Percentiles rank a stretch among this genome's conserved stretches.
Evolutionary conservation across 2,888 invertebrate species (phyloP).

Genomic region (Vannuccia rotundouncinata): DNA sequence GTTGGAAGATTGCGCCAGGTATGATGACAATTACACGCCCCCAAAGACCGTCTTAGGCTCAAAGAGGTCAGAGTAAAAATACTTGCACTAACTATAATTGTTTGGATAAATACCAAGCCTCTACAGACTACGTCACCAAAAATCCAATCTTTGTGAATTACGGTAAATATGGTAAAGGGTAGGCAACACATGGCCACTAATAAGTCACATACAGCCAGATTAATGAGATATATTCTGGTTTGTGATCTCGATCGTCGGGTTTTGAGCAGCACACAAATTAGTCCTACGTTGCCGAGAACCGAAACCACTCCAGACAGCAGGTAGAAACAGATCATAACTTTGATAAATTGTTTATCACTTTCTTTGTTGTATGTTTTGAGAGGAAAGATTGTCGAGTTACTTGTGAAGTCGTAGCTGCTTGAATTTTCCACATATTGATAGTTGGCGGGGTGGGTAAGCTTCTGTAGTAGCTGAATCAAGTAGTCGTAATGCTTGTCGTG

Average conservation of each 20-base stretch:
- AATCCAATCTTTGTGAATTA: neutral
- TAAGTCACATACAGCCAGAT: neutral
- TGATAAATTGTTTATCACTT: neutral
- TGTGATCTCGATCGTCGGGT: neutral
- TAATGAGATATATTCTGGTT: neutral
- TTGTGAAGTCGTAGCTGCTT: neutral
- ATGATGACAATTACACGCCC: neutral
- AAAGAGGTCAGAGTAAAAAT: neutral
- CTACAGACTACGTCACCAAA: neutral
- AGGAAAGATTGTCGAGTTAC: neutral
- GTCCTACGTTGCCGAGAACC: neutral
- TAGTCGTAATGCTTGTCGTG: no score
- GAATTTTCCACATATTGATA: neutral
- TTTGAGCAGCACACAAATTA: neutral
- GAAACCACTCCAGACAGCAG: neutral
- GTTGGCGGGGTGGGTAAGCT: neutral
- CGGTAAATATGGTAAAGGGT: neutral
- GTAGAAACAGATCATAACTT: neutral
- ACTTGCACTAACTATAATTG: neutral
- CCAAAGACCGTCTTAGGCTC: neutral
- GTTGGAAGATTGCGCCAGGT: neutral
- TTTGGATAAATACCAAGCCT: neutral
- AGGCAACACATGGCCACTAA: neutral
- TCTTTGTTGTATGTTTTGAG: neutral
- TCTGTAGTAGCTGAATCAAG: neutral